Conservation (phyloP, 2,797 vertebrate species). For the Staurois parvus region DNA sequence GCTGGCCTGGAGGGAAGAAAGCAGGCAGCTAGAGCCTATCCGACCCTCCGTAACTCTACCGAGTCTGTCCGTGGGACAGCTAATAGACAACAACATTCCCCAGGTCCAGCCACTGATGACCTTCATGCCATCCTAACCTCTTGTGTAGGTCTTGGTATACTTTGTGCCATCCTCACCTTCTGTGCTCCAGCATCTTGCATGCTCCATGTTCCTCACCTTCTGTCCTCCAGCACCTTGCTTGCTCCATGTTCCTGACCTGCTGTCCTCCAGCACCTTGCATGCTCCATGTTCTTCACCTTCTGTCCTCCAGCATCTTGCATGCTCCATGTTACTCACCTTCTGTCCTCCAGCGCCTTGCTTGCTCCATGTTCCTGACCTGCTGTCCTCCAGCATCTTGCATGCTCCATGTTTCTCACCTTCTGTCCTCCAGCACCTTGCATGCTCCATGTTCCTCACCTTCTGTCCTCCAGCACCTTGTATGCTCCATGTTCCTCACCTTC, state of each 20-base stretch:
- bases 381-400: neutral
- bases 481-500: neutral
- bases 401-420: no score
- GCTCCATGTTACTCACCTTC: neutral
- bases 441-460: neutral
- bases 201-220: neutral
- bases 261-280: neutral
- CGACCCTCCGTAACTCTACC: slow-evolving; percentile 54
- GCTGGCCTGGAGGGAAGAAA: neutral
- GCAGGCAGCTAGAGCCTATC: slow-evolving; percentile 65
- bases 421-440: no score
- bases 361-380: neutral
- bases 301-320: neutral
- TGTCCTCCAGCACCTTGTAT: neutral
- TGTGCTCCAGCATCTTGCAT: neutral
- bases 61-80: slow-evolving; percentile 59
- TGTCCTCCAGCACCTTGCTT: neutral
- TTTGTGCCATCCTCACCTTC: no score
- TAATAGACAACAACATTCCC: neutral
- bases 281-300: neutral
- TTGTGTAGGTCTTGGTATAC: no score
- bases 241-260: neutral
- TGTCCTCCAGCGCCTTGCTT: neutral
- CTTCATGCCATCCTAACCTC: neutral
- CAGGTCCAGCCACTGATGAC: slow-evolving; percentile 6